These are phyloP conservation scores for Hypothenemus hampei DNA, from an alignment of 1,140 invertebrate genomes.

Conservation along the genomic window DNA sequence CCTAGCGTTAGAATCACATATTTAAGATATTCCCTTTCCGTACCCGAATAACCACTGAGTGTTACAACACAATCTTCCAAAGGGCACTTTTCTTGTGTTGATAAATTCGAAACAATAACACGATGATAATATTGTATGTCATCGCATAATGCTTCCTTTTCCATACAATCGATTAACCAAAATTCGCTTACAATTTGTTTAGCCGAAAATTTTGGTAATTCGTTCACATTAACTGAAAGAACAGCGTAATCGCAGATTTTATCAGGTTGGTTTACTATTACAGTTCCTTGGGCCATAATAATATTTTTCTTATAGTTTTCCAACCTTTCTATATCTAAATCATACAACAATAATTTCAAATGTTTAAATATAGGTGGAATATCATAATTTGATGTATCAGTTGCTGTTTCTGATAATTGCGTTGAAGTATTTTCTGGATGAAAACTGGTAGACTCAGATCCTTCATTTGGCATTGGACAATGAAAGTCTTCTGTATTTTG, in stretches of 20 bases:
- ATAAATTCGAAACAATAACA: slow-evolving; percentile 50
- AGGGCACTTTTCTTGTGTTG: too few species aligned
- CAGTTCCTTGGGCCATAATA: slow-evolving; percentile 13
- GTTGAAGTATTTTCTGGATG: slow-evolving; percentile 9
- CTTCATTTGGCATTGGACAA: background rate
- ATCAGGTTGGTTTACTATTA: slow-evolving; percentile 31
- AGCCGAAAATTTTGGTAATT: slow-evolving; percentile 34
- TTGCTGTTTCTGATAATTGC: slow-evolving; percentile 1
- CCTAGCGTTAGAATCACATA: slow-evolving; percentile 65
- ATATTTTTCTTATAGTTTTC: slow-evolving; percentile 27
- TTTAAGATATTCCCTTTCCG: slow-evolving; percentile 67
- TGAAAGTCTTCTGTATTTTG: background rate
- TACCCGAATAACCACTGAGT: slow-evolving; percentile 66
- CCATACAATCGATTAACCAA: slow-evolving; percentile 59
- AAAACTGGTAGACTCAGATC: background rate
- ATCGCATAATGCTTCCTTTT: slow-evolving; percentile 39
- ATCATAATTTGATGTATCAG: background rate
- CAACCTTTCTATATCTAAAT: slow-evolving; percentile 46
- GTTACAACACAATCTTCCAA: slow-evolving; percentile 68
- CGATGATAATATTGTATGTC: slow-evolving; percentile 59
- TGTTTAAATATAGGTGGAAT: slow-evolving; percentile 40
- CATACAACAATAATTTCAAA: slow-evolving; percentile 47
- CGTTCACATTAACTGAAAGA: slow-evolving; percentile 44
- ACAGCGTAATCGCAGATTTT: slow-evolving; percentile 56
- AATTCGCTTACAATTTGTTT: slow-evolving; percentile 53